Evolutionary conservation across 2,888 invertebrate genomes (phyloP).

Genomic region (Keiferia lycopersicella): DNA sequence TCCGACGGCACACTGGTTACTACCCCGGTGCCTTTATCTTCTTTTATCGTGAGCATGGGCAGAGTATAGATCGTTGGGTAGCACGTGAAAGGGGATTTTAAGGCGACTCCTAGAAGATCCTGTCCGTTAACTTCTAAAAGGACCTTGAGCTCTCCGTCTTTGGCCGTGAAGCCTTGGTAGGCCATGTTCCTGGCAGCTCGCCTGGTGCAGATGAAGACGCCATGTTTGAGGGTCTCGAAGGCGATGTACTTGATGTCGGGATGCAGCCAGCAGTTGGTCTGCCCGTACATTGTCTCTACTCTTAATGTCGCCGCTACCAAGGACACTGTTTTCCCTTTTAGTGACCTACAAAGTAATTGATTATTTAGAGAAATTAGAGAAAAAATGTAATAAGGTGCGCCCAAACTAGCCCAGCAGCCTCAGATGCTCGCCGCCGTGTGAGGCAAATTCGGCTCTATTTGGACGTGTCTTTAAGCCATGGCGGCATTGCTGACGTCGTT

Average conservation of each 20-base stretch:
- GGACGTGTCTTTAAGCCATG: no score
- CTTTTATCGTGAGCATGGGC: conserved; percentile 98
- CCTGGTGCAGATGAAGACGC: conserved; percentile 92
- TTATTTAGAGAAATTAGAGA: no score
- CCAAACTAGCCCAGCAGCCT: no score
- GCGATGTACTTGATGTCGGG: conserved; percentile 97
- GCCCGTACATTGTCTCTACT: conserved; percentile 99
- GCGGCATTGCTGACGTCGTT: no score
- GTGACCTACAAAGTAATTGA: conserved; percentile 62
- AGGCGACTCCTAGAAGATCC: conserved; percentile 90
- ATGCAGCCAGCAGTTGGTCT: conserved; percentile 99
- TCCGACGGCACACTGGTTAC: conserved; percentile 99
- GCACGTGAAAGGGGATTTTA: conserved; percentile 92
- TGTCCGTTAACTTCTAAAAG: conserved; percentile 86
- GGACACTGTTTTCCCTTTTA: conserved; percentile 83
- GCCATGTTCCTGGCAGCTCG: conserved; percentile 97
- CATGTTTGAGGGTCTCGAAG: conserved; percentile 86
- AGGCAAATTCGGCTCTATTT: no score
- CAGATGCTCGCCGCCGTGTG: no score
- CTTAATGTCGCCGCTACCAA: conserved; percentile 98
- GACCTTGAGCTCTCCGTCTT: conserved; percentile 89
- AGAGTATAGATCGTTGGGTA: conserved; percentile 93
- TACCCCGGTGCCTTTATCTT: conserved; percentile 98
- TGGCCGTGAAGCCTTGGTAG: conserved; percentile 93
- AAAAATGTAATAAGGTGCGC: no score